A percentile compares a stretch with the other conserved stretches of the same genome.
Evolutionary conservation across 2,797 vertebrate species (phyloP).

Genomic region (Bufotes viridis): DNA sequence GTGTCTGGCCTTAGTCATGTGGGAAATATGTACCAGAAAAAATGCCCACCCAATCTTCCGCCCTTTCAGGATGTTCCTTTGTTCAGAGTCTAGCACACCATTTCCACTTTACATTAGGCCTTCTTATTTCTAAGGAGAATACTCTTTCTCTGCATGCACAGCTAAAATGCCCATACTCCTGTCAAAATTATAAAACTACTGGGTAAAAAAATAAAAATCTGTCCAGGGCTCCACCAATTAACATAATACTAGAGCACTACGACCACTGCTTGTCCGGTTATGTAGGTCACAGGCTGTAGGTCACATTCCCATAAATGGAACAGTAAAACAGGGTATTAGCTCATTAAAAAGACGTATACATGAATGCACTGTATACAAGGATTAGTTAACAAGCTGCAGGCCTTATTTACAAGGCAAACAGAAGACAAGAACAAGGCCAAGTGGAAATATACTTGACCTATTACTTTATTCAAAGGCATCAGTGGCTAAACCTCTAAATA

Average conservation of each 20-base stretch:
- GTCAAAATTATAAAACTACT: neutral
- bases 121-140: neutral
- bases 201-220: conserved; percentile 24
- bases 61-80: conserved; percentile 56
- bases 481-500: neutral
- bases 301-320: too few relatives aligned
- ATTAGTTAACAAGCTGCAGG: conserved; percentile 6
- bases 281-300: conserved; percentile 57
- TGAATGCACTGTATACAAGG: conserved; percentile 39
- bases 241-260: neutral
- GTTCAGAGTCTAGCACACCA: conserved; percentile 41
- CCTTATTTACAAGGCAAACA: conserved; percentile 18
- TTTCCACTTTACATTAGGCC: conserved; percentile 46
- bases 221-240: neutral
- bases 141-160: neutral
- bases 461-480: neutral
- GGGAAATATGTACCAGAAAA: conserved; percentile 4
- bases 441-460: neutral
- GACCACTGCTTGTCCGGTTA: neutral
- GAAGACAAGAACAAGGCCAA: neutral
- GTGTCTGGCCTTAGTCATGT: neutral
- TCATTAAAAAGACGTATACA: neutral
- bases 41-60: conserved; percentile 37
- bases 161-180: neutral
- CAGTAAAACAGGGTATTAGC: conserved; percentile 32